Evolutionary conservation across 2,888 invertebrate genomes (phyloP).

Genomic region (Drosophila borborema): DNA sequence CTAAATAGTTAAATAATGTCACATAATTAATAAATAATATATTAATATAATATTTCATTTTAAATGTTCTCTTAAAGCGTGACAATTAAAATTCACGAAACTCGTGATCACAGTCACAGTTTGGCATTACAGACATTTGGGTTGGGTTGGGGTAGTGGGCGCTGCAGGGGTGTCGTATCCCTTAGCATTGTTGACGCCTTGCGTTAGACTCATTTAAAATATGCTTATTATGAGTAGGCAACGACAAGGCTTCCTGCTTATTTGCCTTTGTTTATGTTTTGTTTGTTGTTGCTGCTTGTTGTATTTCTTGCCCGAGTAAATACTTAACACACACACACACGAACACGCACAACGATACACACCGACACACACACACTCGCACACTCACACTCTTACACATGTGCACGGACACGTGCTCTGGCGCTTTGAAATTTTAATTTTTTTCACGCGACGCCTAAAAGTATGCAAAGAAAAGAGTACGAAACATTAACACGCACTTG

Average conservation of each 20-base stretch:
- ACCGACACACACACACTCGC: slow-evolving; percentile 11
- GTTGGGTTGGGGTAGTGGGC: background rate
- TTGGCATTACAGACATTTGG: slow-evolving; percentile 6
- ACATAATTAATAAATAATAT: background rate
- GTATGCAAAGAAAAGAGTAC: slow-evolving; percentile 53
- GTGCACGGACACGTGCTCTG: slow-evolving; percentile 23
- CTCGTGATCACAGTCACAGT: slow-evolving; percentile 22
- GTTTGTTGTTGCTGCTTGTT: slow-evolving; percentile 42
- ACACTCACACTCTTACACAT: background rate
- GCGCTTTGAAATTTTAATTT: slow-evolving; percentile 78
- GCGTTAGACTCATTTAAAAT: slow-evolving; percentile 56
- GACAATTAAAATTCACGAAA: background rate
- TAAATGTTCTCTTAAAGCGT: background rate
- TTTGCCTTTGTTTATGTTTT: slow-evolving; percentile 68
- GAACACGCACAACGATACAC: background rate
- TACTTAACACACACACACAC: slow-evolving; percentile 43
- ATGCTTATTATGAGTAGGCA: slow-evolving; percentile 66
- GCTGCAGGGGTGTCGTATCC: slow-evolving; percentile 37
- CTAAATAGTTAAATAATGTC: too few relatives aligned
- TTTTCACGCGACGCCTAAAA: slow-evolving; percentile 75
- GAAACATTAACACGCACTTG: slow-evolving; percentile 61
- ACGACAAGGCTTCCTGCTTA: slow-evolving; percentile 64
- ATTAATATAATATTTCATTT: background rate
- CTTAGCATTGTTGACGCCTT: slow-evolving; percentile 60
- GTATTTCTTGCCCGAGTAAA: slow-evolving; percentile 60